phyloP scores from a whole-genome alignment of 2,113 vertebrate genomes.

The Excalfactoria chinensis region DNA sequence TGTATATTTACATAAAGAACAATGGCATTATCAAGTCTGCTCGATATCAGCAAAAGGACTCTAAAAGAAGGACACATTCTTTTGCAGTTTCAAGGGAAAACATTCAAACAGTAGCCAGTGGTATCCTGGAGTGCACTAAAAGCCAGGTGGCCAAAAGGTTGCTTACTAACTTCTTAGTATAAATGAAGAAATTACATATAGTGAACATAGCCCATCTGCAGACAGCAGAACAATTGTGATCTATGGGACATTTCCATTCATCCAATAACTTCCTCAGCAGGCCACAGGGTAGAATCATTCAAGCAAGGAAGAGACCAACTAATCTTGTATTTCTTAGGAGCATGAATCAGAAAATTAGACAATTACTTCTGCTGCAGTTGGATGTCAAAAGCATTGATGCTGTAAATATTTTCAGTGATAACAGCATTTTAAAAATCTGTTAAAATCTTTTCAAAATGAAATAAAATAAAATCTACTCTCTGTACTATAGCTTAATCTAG shows the following conservation, averaged over 20 bases:
- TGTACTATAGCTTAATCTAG: neutral
- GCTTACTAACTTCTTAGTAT: neutral
- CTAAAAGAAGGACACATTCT: neutral
- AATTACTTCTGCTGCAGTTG: rapidly evolving
- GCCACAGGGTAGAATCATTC: neutral
- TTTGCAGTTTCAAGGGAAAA: neutral
- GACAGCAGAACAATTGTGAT: neutral
- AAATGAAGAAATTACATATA: neutral
- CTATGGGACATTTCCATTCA: neutral
- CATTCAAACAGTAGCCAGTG: too few relatives aligned
- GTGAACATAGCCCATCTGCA: neutral
- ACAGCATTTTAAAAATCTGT: neutral
- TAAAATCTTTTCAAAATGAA: neutral
- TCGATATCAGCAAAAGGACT: neutral
- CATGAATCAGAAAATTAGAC: neutral
- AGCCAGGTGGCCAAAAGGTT: too few relatives aligned
- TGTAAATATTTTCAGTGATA: neutral
- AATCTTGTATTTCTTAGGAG: neutral
- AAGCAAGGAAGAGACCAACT: neutral
- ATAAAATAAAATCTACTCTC: neutral
- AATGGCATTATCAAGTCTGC: neutral
- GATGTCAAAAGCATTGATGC: neutral
- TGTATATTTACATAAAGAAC: neutral
- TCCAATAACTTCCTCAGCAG: neutral
- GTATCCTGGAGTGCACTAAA: too few relatives aligned